Evolutionary conservation across 1,140 invertebrate genomes (phyloP), one percentile per base, ranked within the genome.

Genomic region (Acromyrmex charruanus): DNA sequence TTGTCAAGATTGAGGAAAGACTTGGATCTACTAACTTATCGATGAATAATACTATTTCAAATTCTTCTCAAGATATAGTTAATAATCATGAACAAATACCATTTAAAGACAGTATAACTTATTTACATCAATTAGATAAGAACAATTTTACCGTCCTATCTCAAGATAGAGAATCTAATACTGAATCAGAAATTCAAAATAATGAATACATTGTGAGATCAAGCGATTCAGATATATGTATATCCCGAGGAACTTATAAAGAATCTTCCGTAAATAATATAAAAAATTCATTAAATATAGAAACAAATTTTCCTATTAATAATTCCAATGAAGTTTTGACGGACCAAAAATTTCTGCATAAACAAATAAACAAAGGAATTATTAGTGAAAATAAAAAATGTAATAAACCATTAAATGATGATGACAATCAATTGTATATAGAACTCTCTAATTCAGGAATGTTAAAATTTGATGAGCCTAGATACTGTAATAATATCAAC

Each of bases 1-100:
- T 93, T 1, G 31, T 90, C 7, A 92, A 94, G 69, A 80, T 91
- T 7, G 90, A 89, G 0, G 91, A 88, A 39, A 94, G 92, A 68
- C 86, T 85, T 58, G 25, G 31, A 53, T 51, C 58, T 2, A 58
- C 14, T n/a, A n/a, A 65, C 1, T 55, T 25, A 12, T 9, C 25
- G 31, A 90, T 14, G 58, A 90, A 71, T 80, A 85, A 85, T 1
- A 66, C 10, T 35, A 28, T 39, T 35, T 59, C 74, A 66, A 81
- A 44, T 61, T 28, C 65, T 49, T 28, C 88, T 63, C 74, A 82
- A 35, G 69, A 90, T 55, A 1, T 53, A 44, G 28, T 58, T 25
- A 58, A 66, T 61, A 61, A 65, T 28, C 31, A 82, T n/a, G 88
- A 90, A 31, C 69, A 87, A 44, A 63, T 49, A n/a, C 77, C 69